Percentiles rank a stretch among this genome's conserved stretches.
Evolutionary conservation across 2,113 vertebrate species (phyloP).

Genomic region (Colius striatus): DNA sequence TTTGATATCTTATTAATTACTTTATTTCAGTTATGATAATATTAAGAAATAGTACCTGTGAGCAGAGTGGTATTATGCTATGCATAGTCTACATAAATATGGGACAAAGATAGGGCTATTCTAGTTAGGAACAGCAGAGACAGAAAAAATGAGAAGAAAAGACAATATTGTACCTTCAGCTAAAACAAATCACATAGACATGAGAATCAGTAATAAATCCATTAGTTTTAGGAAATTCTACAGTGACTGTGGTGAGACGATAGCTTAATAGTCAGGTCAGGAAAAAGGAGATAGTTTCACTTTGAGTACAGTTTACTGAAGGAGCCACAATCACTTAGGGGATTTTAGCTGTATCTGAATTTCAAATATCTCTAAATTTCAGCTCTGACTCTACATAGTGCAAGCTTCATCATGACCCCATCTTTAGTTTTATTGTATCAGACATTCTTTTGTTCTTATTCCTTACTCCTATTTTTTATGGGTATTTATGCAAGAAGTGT

Average conservation of each 20-base stretch:
- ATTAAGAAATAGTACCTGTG: neutral
- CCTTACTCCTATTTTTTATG: neutral
- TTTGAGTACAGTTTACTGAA: constrained; percentile 8
- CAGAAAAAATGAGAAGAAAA: neutral
- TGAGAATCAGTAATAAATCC: neutral
- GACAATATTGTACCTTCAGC: neutral
- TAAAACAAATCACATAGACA: neutral
- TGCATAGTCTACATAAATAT: neutral
- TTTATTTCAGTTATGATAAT: neutral
- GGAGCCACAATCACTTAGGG: neutral
- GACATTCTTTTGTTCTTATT: neutral
- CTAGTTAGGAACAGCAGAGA: neutral
- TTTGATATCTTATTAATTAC: neutral
- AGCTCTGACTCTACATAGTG: neutral
- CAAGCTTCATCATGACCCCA: neutral
- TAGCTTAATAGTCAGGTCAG: neutral
- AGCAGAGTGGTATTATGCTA: neutral
- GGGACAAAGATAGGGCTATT: neutral
- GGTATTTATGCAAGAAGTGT: neutral
- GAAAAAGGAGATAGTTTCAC: constrained; percentile 6
- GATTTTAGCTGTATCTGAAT: constrained; percentile 17
- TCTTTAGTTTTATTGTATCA: neutral
- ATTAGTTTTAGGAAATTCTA: constrained; percentile 1
- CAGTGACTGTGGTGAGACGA: neutral
- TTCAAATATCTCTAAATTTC: constrained; percentile 16